These are phyloP conservation scores for Marasmarcha lunaedactyla DNA, from an alignment of 2,888 invertebrate species.

Conservation along the genomic window DNA sequence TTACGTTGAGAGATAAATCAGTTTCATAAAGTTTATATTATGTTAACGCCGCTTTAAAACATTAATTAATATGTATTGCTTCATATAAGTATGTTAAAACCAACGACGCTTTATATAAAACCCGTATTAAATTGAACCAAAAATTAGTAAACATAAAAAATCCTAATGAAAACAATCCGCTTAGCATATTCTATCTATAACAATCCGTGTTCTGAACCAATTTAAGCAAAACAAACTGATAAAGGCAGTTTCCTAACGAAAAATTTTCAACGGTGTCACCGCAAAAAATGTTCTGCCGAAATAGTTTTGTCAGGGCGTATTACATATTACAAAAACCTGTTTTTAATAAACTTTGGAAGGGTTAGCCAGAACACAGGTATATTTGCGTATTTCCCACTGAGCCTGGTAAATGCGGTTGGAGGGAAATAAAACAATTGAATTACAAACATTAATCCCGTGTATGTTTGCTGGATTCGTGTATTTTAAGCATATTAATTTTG, in stretches of 20 bases:
- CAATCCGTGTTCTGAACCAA: conserved; percentile 64
- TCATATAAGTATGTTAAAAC: too few relatives aligned
- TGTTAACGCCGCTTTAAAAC: too few relatives aligned
- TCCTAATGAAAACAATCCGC: conserved; percentile 63
- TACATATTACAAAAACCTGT: conserved; percentile 34
- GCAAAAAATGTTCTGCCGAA: conserved; percentile 59
- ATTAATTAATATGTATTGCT: too few relatives aligned
- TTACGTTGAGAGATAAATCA: too few relatives aligned
- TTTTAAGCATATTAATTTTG: too few relatives aligned
- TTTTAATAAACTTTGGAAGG: conserved; percentile 30
- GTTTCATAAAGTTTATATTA: too few relatives aligned
- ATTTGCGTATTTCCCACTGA: too few relatives aligned
- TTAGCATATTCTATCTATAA: conserved; percentile 69
- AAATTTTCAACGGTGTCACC: conserved; percentile 60
- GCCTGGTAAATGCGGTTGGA: background rate
- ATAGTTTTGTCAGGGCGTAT: conserved; percentile 48
- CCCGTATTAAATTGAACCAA: too few relatives aligned
- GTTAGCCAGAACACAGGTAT: conserved; percentile 11
- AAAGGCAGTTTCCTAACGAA: conserved; percentile 69
- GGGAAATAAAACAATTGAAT: conserved; percentile 3
- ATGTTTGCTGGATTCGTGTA: too few relatives aligned
- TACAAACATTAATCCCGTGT: background rate
- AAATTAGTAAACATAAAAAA: conserved; percentile 34
- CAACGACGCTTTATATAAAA: too few relatives aligned
- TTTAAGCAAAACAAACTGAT: conserved; percentile 65